phyloP scores from a whole-genome alignment of 1,140 invertebrate species.

The Drosophila ficusphila region DNA sequence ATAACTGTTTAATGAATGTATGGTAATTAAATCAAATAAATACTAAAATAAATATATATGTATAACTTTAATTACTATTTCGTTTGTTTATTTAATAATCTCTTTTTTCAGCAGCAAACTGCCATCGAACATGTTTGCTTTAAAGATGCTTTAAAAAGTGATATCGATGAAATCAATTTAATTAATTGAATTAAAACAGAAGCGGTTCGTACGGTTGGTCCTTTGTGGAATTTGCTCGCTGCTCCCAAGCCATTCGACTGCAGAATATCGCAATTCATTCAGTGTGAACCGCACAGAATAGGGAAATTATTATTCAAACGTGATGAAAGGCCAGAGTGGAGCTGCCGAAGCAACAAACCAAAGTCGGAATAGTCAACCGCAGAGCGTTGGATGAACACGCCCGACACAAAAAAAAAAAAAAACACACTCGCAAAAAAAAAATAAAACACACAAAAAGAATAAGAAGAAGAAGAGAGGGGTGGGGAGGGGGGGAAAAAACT shows the following conservation, averaged over 20 bases:
- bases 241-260: slow-evolving; percentile 1
- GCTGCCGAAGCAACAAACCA: slow-evolving; percentile 2
- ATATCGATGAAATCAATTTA: not conserved
- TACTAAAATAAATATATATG: no score
- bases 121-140: no score
- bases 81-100: no score
- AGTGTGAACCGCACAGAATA: slow-evolving; percentile 17
- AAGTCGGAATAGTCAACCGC: slow-evolving; percentile 61
- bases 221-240: not conserved
- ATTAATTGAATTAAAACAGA: not conserved
- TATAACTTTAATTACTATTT: no score
- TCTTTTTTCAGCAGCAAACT: no score
- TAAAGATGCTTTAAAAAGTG: not conserved
- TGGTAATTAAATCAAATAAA: no score
- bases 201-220: not conserved
- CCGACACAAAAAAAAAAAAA: not conserved
- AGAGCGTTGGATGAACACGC: slow-evolving; percentile 35
- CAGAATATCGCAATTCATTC: slow-evolving; percentile 16
- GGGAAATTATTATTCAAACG: slow-evolving; percentile 24
- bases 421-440: not conserved
- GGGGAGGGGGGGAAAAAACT: slow-evolving; percentile 2
- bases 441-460: slow-evolving; percentile 11
- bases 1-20: no score
- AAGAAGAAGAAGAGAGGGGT: no score
- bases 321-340: slow-evolving; percentile 14